Base-by-base conservation (phyloP, 1,140 invertebrate species). In the Zeugodacus cucurbitae region DNA sequence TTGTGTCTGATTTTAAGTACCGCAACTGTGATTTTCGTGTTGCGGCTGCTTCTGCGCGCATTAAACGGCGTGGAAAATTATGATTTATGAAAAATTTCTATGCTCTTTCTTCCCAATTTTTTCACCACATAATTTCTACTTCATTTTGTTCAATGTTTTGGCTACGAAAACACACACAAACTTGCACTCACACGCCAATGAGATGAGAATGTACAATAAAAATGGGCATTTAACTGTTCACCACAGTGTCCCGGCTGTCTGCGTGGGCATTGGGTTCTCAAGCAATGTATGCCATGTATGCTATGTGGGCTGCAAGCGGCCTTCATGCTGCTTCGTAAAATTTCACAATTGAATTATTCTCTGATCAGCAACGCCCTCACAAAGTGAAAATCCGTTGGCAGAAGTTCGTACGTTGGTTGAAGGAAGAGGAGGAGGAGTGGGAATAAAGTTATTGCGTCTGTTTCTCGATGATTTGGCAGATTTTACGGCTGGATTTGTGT, bases 31-130 rank as follows among this genome's bases (percentile, higher is more conserved):
- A 48, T 26, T 48, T 82, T 82, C 74, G 74, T 82, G 74, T 82
- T 82, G 41, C 74, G 41, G 74, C 74, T 37, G 74, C 74, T 82
- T 82, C 74, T 82, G 74, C 41, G 74, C 74, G 74, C 34, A 82
- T 82, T 82, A 82, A 82, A 82, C 74, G 74, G 74, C 34, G 74
- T 82, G 74, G 74, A 82, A 82, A 82, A 82, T 82, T 82, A 74
- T 82, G 74, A 82, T 82, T 82, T 82, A 82, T 82, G 41, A 82
- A 54, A 54, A 82, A 48, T 48, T 82, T 82, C 74, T 48, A 26
- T 26, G 74, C 11, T 82, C 58, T 70, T 54, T 82, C n/a, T 70
- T 29, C 74, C 74, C 37, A 82, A 54, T 29, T 82, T 3, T 26
- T 48, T 54, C 26, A n/a, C 41, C 48, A 82, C 34, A 82, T 48